phyloP scores from a whole-genome alignment of 2,113 vertebrate genomes.

The Gorsachius goisagi region DNA sequence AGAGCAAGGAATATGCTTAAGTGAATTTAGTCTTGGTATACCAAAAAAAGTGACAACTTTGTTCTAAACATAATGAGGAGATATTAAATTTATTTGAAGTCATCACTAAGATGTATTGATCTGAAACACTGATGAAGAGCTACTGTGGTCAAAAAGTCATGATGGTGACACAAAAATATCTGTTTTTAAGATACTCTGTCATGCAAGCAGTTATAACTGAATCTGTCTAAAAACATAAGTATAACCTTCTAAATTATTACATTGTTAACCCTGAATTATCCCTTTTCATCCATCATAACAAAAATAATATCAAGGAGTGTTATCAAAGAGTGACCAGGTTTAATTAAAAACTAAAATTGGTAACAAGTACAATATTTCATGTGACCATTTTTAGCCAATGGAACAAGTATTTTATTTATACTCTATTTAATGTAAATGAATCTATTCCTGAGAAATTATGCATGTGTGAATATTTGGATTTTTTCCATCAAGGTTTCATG shows the following conservation, averaged over 20 bases:
- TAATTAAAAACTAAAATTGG: not conserved
- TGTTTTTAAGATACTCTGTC: not conserved
- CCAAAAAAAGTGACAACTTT: not conserved
- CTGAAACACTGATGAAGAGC: not conserved
- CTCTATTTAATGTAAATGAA: not conserved
- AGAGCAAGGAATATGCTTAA: not conserved
- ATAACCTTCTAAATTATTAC: not conserved
- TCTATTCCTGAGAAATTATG: not conserved
- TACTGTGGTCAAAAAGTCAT: not conserved
- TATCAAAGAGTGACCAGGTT: not conserved
- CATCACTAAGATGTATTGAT: not conserved
- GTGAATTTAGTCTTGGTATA: not conserved
- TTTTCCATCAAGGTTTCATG: not conserved
- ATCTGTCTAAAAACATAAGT: not conserved
- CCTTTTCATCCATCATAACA: not conserved
- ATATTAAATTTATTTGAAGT: constrained; percentile 36
- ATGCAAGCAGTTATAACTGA: not conserved
- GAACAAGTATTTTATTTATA: not conserved
- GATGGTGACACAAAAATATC: not conserved
- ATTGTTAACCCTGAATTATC: not conserved
- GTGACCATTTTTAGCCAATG: not conserved
- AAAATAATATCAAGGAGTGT: not conserved
- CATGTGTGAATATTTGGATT: not conserved
- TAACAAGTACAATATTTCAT: not conserved
- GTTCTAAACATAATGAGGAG: constrained; percentile 15